These are phyloP conservation scores for Carapus acus DNA, from an alignment of 2,797 vertebrate species.

Conservation along the genomic window DNA sequence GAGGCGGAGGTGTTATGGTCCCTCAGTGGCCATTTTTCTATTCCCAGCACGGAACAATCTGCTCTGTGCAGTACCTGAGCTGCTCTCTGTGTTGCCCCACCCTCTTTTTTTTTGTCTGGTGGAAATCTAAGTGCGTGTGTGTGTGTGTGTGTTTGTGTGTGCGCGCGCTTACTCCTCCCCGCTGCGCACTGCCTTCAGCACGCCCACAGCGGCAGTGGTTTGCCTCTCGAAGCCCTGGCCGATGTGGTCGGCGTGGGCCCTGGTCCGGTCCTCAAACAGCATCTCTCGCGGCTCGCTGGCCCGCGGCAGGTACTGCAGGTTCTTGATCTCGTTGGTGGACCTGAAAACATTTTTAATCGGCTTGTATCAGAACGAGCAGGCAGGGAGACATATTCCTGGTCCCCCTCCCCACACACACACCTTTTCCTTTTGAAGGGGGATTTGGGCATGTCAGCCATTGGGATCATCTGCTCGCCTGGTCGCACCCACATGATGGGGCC, in stretches of 20 bases:
- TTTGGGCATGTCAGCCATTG: slow-evolving; percentile 98
- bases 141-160: neutral
- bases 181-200: slow-evolving; percentile 94
- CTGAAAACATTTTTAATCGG: slow-evolving; percentile 72
- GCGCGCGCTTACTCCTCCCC: slow-evolving; percentile 82
- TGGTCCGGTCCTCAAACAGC: slow-evolving; percentile 97
- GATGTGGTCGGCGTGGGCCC: slow-evolving; percentile 97
- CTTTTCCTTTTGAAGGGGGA: slow-evolving; percentile 99
- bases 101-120: too few relatives aligned
- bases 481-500: slow-evolving; percentile 99
- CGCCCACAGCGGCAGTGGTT: slow-evolving; percentile 96
- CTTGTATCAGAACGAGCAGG: slow-evolving; percentile 20
- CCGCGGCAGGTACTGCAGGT: slow-evolving; percentile 98
- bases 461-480: slow-evolving; percentile 98
- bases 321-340: slow-evolving; percentile 99
- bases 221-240: slow-evolving; percentile 97
- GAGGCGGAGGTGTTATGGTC: neutral
- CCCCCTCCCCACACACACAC: too few relatives aligned
- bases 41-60: neutral
- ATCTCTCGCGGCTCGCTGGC: slow-evolving; percentile 96
- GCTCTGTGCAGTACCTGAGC: too few relatives aligned
- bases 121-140: neutral
- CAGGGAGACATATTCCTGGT: neutral
- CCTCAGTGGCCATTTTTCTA: neutral
- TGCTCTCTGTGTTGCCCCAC: too few relatives aligned